A percentile compares a stretch with the other conserved stretches of the same genome.
Conservation (phyloP, 2,888 invertebrate genomes). For the Meiosimyza decipiens region DNA sequence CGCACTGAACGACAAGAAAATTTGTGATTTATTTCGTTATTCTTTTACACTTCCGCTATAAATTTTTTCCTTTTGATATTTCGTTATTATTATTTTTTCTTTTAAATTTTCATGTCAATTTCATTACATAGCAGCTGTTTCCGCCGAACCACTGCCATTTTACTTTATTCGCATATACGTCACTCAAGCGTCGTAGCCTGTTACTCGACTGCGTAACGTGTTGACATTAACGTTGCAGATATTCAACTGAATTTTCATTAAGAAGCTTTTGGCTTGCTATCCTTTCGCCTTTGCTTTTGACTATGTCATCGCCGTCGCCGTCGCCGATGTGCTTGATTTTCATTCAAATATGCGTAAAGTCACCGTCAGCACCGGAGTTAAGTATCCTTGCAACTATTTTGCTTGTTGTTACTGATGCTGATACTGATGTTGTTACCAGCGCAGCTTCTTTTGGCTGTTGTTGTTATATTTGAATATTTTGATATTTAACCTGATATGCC, state of each 20-base stretch:
- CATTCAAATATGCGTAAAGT: constrained; percentile 1
- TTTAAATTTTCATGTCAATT: constrained; percentile 8
- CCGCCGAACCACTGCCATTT: constrained; percentile 14
- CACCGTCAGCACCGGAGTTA: neutral
- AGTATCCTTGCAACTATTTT: too few relatives aligned
- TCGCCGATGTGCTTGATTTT: constrained; percentile 5
- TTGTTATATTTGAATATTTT: constrained; percentile 7
- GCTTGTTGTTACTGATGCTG: too few relatives aligned
- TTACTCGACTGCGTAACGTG: neutral
- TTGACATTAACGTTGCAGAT: constrained; percentile 19
- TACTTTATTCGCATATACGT: neutral
- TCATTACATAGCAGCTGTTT: constrained; percentile 14
- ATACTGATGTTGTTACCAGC: neutral
- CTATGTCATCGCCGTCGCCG: neutral
- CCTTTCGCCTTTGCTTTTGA: neutral
- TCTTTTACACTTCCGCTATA: neutral
- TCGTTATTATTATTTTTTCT: too few relatives aligned
- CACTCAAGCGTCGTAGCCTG: neutral
- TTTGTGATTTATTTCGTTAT: constrained; percentile 9
- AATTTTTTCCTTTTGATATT: neutral
- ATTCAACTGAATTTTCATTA: constrained; percentile 24
- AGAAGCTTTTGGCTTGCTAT: constrained; percentile 29
- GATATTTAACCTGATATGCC: neutral
- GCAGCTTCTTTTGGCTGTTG: neutral
- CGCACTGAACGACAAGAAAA: constrained; percentile 8